Base-by-base conservation (phyloP, 2,888 invertebrate species). In the Lampropteryx suffumata region DNA sequence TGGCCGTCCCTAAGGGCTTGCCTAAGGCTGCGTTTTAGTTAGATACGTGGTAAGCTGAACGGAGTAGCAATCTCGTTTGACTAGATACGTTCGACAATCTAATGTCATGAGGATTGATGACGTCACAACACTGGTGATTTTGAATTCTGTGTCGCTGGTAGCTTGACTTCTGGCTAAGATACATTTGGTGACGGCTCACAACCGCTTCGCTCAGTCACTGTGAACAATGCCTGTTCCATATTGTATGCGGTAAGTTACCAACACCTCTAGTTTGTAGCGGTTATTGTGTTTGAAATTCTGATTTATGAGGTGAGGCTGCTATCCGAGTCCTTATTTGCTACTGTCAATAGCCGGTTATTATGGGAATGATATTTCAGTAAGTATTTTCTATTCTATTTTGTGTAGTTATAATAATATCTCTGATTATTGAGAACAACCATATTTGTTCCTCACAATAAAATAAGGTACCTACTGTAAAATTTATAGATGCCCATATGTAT, bases 271-370 rank as follows among this genome's bases (percentile, higher is more conserved):
- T 59, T 56, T 50, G 51, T 54, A 56, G 48, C 46, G 46, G 58
- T 51, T 59, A 59, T 59, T 55, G 55, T 56, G 54, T 54, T 56
- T 52, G 49, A 52, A 56, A 51, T 56, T 59, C 50, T 59, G 59
- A 56, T 56, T 59, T 56, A 59, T 56, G 56, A 42, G 56, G 54
- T 56, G 51, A 52, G 49, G 12, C 32, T 40, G 44, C 44, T 32
- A 44, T 26, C 44, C 28, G 24, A 7, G 24, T 33, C 26, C 32
- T 40, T 36, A 41, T 44, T 27, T 17, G 40, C 21, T 35, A 42
- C 21, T 29, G 42, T 27, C 37, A 37, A 40, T 39, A n/a, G 42
- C 13, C 12, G n/a, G 29, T 12, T 12, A 26, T 33, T 37, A 12
- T n/a, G 27, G 24, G 27, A 28, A n/a, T 17, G 27, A 35, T 44